These are phyloP conservation scores for Octonoba sinensis DNA, from an alignment of 2,888 invertebrate species.

Conservation along the genomic window DNA sequence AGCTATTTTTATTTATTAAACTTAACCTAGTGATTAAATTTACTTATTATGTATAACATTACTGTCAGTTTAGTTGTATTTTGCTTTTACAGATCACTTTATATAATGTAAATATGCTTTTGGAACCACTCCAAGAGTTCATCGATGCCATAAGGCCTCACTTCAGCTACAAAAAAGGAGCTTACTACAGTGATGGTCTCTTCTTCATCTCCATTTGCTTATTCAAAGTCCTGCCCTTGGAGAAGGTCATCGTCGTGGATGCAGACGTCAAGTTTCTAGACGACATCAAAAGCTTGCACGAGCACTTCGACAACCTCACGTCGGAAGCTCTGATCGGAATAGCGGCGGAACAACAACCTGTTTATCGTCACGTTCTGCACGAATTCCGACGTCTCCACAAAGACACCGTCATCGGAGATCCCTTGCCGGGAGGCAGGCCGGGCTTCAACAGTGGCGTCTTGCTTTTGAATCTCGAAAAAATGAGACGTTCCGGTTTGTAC, in stretches of 20 bases:
- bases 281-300: constrained; percentile 78
- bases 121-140: constrained; percentile 68
- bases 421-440: constrained; percentile 74
- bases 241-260: constrained; percentile 80
- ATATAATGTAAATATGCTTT: constrained; percentile 61
- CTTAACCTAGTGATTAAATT: too few relatives aligned
- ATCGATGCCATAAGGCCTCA: constrained; percentile 79
- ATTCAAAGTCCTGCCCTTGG: constrained; percentile 78
- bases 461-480: constrained; percentile 78
- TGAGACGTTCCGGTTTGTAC: constrained; percentile 78
- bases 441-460: constrained; percentile 87
- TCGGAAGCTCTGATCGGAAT: constrained; percentile 79
- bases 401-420: constrained; percentile 77
- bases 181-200: constrained; percentile 83
- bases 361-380: constrained; percentile 82
- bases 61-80: too few relatives aligned
- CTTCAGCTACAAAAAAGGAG: constrained; percentile 79
- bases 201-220: constrained; percentile 84
- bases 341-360: constrained; percentile 77
- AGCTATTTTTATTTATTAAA: too few relatives aligned
- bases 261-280: constrained; percentile 82
- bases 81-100: constrained; percentile 54
- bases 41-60: not conserved
- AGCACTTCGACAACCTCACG: constrained; percentile 79
- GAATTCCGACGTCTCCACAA: constrained; percentile 78